phyloP scores from a whole-genome alignment of 2,113 vertebrate genomes.

The Myocastor coypus region DNA sequence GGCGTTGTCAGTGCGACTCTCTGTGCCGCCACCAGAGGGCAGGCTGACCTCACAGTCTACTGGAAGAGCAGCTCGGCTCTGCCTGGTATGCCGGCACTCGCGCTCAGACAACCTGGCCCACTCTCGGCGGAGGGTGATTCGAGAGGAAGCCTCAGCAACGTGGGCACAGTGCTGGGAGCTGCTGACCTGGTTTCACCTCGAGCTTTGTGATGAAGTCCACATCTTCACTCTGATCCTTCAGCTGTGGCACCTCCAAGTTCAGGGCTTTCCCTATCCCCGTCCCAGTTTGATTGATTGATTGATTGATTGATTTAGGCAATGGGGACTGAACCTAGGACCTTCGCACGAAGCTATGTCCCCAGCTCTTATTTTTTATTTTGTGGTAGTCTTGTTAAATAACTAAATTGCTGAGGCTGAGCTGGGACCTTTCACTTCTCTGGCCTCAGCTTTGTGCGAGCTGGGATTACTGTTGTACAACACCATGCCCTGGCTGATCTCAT shows the following conservation, averaged over 20 bases:
- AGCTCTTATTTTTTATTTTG: neutral
- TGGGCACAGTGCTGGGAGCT: neutral
- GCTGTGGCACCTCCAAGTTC: neutral
- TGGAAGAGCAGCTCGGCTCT: accelerated
- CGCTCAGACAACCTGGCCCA: neutral
- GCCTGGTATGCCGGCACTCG: neutral
- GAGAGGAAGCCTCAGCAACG: neutral
- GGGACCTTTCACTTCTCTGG: neutral
- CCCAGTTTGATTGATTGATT: no score
- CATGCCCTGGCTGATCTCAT: neutral
- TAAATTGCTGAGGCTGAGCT: neutral
- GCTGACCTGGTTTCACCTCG: neutral
- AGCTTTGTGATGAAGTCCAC: neutral
- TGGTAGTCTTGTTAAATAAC: neutral
- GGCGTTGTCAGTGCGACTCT: neutral
- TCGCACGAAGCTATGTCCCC: neutral
- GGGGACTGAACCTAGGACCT: neutral
- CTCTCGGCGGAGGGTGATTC: neutral
- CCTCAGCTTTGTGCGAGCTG: neutral
- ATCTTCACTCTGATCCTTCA: neutral
- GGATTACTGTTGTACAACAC: neutral
- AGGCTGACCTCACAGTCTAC: neutral
- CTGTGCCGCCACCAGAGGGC: neutral
- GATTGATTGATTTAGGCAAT: no score
- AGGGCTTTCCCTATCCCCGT: neutral